Evolutionary conservation across 2,888 invertebrate species (phyloP).

Genomic region (Mythimna pallens): DNA sequence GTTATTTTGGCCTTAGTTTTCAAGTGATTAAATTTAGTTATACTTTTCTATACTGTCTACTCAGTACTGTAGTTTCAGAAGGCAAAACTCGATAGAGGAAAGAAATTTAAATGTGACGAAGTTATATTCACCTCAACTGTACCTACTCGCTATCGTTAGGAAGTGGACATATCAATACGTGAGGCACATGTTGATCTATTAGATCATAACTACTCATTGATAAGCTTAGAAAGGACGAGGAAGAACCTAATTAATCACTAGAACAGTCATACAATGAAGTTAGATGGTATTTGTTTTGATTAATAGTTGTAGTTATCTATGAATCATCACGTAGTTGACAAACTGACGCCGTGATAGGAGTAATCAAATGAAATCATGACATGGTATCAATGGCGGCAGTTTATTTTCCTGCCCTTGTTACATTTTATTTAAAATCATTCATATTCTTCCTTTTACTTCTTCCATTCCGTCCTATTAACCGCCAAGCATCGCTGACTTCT

Average conservation of each 20-base stretch:
- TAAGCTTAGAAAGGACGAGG: conserved; percentile 63
- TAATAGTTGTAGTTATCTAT: conserved; percentile 14
- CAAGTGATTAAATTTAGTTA: background rate
- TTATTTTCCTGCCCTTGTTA: background rate
- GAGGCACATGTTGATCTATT: conserved; percentile 55
- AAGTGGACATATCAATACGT: conserved; percentile 60
- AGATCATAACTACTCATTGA: conserved; percentile 56
- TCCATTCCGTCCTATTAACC: background rate
- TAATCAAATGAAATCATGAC: conserved; percentile 2
- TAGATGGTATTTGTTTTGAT: conserved; percentile 50
- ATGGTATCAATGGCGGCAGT: background rate
- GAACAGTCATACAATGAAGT: conserved; percentile 26
- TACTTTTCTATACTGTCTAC: background rate
- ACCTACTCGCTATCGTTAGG: conserved; percentile 40
- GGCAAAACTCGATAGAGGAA: background rate
- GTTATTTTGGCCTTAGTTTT: background rate
- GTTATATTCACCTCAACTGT: background rate
- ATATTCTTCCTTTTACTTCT: background rate
- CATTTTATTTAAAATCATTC: background rate
- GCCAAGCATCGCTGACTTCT: background rate
- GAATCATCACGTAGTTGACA: conserved; percentile 36
- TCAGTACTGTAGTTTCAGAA: background rate
- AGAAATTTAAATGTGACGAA: background rate
- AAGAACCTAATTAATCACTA: conserved; percentile 62
- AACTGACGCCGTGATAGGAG: background rate